Conservation (phyloP, 2,113 vertebrate species). For the Gymnogyps californianus region DNA sequence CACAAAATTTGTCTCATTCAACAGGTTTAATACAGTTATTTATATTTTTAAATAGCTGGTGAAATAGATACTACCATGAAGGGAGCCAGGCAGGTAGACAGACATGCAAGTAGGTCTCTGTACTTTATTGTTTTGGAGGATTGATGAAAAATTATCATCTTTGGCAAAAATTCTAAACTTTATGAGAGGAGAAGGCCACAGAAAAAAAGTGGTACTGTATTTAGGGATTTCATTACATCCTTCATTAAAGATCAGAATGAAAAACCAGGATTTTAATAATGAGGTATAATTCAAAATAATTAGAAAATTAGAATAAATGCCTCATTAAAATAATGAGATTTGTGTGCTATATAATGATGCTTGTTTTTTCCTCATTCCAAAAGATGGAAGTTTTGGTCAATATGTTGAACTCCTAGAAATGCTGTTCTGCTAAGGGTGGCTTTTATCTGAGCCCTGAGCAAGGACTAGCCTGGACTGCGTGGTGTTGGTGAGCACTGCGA, state of each 20-base stretch:
- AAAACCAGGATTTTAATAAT: conserved; percentile 32
- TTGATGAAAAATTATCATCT: background rate
- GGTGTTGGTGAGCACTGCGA: fast-evolving
- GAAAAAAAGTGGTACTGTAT: background rate
- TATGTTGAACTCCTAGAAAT: background rate
- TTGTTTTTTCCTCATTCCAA: background rate
- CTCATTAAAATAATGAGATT: conserved; percentile 23
- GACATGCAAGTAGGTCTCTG: background rate
- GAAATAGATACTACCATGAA: background rate
- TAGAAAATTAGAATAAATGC: conserved; percentile 15
- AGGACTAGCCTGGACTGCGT: fast-evolving
- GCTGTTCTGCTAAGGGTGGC: background rate
- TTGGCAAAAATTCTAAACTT: background rate
- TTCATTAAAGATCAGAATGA: conserved; percentile 65
- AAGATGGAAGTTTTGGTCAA: background rate
- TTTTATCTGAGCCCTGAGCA: background rate
- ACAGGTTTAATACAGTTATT: background rate
- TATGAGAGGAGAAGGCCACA: background rate
- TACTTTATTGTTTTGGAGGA: background rate
- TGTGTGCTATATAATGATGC: background rate
- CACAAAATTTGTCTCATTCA: background rate
- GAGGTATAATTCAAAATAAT: conserved; percentile 54
- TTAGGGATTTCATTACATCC: conserved; percentile 16
- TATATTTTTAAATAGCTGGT: background rate
- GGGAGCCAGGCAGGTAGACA: background rate